These are phyloP conservation scores for Zootoca vivipara DNA, from an alignment of 2,113 vertebrate species.

Conservation along the genomic window DNA sequence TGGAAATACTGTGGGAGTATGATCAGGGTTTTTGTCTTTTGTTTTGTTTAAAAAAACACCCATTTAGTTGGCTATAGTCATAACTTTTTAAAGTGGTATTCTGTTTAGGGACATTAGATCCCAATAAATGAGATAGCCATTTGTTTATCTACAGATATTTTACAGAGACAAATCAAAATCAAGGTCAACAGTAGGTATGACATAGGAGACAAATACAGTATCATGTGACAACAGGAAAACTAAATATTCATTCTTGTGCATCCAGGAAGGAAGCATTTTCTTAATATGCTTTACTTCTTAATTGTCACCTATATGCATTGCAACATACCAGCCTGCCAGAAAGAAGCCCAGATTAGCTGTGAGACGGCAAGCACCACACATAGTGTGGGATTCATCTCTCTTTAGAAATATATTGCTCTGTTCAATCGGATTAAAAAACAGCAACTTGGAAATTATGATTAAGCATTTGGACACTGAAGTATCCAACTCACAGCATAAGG, in stretches of 20 bases:
- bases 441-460: not conserved
- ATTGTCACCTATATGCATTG: not conserved
- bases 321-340: not conserved
- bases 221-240: not conserved
- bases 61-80: conserved; percentile 40
- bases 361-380: not conserved
- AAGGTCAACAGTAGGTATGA: not conserved
- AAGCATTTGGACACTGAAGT: not conserved
- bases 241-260: not conserved
- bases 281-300: not conserved
- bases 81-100: not conserved
- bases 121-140: not conserved
- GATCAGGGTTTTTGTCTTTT: not conserved
- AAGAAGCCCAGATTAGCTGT: not conserved
- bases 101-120: not conserved
- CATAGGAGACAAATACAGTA: not conserved
- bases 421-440: not conserved
- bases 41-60: not conserved
- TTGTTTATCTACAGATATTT: not conserved
- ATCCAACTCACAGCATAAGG: not conserved
- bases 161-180: not conserved
- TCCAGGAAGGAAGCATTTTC: not conserved
- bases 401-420: not conserved
- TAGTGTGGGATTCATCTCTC: not conserved
- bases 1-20: not conserved